Percentiles rank a stretch among this genome's conserved stretches.
Evolutionary conservation across 2,797 vertebrate genomes (phyloP).

Genomic region (Xenopus petersii): DNA sequence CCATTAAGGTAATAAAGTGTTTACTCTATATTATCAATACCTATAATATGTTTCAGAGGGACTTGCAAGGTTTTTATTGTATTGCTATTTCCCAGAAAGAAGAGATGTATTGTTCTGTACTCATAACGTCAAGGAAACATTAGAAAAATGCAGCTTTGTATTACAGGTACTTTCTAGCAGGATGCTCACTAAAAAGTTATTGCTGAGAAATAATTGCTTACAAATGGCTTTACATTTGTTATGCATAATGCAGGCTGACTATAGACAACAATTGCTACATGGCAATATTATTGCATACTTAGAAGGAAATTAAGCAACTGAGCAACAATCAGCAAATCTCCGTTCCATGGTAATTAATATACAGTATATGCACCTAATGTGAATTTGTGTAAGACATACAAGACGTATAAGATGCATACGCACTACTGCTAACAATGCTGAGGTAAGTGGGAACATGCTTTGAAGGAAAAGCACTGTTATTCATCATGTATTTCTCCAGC

Average conservation of each 20-base stretch:
- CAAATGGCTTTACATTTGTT: conserved; percentile 32
- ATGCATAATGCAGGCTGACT: conserved; percentile 32
- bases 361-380: too few species aligned
- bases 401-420: too few species aligned
- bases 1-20: conserved; percentile 11
- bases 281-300: conserved; percentile 4
- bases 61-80: conserved; percentile 22
- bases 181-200: conserved; percentile 35
- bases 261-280: conserved; percentile 21
- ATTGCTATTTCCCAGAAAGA: conserved; percentile 31
- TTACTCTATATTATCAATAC: conserved; percentile 23
- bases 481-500: too few species aligned
- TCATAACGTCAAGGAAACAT: conserved; percentile 1
- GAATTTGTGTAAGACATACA: too few species aligned
- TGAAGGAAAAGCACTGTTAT: too few species aligned
- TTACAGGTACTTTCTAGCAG: conserved; percentile 33
- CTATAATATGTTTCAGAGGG: conserved; percentile 37
- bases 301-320: neutral
- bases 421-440: too few species aligned
- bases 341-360: too few species aligned
- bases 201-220: conserved; percentile 29
- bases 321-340: too few species aligned
- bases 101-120: conserved; percentile 10
- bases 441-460: too few species aligned
- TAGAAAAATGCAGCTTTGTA: conserved; percentile 23